Evolutionary conservation across 2,797 vertebrate species (phyloP).

Genomic region (Okamejei kenojei): DNA sequence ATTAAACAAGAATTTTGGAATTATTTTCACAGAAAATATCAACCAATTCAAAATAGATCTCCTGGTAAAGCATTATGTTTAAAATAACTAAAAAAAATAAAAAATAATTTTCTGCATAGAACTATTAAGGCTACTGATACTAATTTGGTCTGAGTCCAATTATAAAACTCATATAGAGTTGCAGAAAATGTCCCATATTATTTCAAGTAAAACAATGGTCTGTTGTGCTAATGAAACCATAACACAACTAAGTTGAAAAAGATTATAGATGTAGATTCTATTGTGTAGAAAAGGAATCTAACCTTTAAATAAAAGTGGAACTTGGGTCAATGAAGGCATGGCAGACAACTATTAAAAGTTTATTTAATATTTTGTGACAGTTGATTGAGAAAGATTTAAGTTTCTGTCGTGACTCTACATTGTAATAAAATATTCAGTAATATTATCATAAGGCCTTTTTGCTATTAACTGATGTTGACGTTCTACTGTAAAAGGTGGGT

Average conservation of each 20-base stretch:
- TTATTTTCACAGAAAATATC: not conserved
- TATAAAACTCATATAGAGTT: slow-evolving; percentile 37
- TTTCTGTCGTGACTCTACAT: not conserved
- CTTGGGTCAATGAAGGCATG: slow-evolving; percentile 1
- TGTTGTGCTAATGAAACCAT: not conserved
- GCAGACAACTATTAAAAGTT: not conserved
- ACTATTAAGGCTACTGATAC: slow-evolving; percentile 40
- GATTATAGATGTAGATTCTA: not conserved
- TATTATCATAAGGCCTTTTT: not conserved
- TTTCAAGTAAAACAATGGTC: slow-evolving; percentile 31
- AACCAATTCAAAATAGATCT: not conserved
- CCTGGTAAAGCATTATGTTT: not conserved
- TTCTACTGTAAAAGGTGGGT: not conserved
- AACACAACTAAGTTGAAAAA: not conserved
- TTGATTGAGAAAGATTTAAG: not conserved
- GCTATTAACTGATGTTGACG: not conserved
- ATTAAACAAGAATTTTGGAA: not conserved
- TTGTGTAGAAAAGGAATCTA: not conserved
- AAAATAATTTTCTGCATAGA: too few species aligned
- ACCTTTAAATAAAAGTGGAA: not conserved
- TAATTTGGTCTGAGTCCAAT: slow-evolving; percentile 39
- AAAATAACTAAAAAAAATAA: too few species aligned
- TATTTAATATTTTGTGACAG: not conserved
- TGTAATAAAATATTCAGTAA: not conserved
- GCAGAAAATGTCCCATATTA: slow-evolving; percentile 41